Evolutionary conservation across 1,140 invertebrate species (phyloP).

Genomic region (Heliconius hewitsoni): DNA sequence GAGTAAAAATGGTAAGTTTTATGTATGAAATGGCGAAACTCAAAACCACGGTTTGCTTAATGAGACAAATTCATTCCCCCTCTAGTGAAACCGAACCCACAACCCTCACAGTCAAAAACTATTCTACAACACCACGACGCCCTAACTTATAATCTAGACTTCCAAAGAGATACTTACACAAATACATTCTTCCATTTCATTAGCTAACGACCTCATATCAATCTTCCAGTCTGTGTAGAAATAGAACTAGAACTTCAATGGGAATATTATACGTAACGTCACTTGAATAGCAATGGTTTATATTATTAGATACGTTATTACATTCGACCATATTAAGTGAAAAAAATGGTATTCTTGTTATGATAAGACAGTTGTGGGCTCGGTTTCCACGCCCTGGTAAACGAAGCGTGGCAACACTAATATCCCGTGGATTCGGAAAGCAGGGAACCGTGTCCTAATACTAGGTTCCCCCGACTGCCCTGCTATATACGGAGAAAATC

Average conservation of each 20-base stretch:
- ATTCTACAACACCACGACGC: background rate
- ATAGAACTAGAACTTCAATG: constrained; percentile 3
- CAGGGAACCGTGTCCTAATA: too few species aligned
- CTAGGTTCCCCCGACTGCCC: too few species aligned
- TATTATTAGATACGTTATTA: constrained; percentile 13
- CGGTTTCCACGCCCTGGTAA: too few species aligned
- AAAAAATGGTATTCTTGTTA: too few species aligned
- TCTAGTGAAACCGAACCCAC: background rate
- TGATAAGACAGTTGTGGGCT: background rate
- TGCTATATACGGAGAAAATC: too few species aligned
- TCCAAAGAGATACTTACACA: background rate
- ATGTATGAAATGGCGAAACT: too few species aligned
- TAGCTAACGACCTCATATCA: constrained; percentile 1
- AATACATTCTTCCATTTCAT: background rate
- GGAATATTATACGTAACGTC: background rate
- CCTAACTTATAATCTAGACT: background rate
- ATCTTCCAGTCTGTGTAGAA: background rate
- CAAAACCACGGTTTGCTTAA: too few species aligned
- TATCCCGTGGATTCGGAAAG: too few species aligned
- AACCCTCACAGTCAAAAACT: background rate
- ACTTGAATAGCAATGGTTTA: constrained; percentile 27
- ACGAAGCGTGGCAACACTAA: background rate
- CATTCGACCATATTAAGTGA: background rate
- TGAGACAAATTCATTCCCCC: too few species aligned
- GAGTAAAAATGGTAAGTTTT: too few species aligned